phyloP scores from a whole-genome alignment of 1,140 invertebrate species.

The Heliconius hewitsoni region DNA sequence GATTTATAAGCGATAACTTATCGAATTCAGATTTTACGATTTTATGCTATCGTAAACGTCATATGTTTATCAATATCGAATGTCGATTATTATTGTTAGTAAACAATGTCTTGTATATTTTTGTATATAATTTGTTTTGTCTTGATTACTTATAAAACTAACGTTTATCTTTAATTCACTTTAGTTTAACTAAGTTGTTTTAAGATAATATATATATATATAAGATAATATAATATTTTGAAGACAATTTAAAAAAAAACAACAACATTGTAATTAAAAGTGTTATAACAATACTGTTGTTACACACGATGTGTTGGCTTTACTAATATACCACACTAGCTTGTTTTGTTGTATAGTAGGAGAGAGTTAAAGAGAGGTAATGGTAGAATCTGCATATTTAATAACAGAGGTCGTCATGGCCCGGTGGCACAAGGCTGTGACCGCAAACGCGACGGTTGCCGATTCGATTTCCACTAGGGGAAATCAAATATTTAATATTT shows the following conservation, averaged over 20 bases:
- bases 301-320: not conserved
- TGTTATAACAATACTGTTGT: not conserved
- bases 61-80: conserved; percentile 20
- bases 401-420: too few relatives aligned
- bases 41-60: not conserved
- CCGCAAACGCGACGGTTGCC: too few relatives aligned
- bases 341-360: not conserved
- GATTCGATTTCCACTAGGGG: too few relatives aligned
- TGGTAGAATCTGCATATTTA: not conserved
- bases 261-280: not conserved
- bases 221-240: too few relatives aligned
- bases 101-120: conserved; percentile 10
- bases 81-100: conserved; percentile 17
- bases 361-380: not conserved
- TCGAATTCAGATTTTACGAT: conserved; percentile 26
- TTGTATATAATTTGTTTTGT: too few relatives aligned
- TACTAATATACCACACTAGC: not conserved
- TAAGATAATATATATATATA: too few relatives aligned
- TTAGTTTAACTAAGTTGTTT: too few relatives aligned
- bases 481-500: too few relatives aligned
- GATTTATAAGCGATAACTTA: conserved; percentile 28
- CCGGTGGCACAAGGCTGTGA: too few relatives aligned
- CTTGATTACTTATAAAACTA: too few relatives aligned
- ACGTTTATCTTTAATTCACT: too few relatives aligned
- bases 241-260: not conserved